These are phyloP conservation scores for Cerastis rubricosa DNA, from an alignment of 2,888 invertebrate genomes.

Conservation along the genomic window DNA sequence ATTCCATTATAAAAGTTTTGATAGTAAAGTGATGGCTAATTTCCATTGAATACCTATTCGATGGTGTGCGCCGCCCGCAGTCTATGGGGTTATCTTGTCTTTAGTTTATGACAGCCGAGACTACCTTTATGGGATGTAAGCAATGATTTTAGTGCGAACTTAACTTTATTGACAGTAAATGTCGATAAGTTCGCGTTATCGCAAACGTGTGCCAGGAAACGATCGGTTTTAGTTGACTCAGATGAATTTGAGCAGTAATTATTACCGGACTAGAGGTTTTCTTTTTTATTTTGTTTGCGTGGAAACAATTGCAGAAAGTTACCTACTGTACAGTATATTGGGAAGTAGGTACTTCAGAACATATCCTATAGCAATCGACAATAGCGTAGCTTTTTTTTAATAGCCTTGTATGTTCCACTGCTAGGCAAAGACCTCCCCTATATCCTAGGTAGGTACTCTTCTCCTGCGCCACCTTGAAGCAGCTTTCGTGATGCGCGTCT, in stretches of 20 bases:
- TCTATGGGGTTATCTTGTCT: constrained; percentile 39
- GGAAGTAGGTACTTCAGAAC: too few relatives aligned
- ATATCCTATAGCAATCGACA: too few relatives aligned
- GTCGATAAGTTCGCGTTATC: constrained; percentile 65
- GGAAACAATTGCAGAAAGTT: too few relatives aligned
- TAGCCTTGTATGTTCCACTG: neutral
- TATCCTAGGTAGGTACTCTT: too few relatives aligned
- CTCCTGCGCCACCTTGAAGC: neutral
- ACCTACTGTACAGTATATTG: too few relatives aligned
- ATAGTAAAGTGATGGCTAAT: neutral
- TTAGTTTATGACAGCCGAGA: constrained; percentile 50
- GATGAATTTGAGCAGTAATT: constrained; percentile 1
- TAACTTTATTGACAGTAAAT: constrained; percentile 70
- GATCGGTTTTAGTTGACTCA: constrained; percentile 19
- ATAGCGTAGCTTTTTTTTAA: too few relatives aligned
- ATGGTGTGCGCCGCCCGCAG: constrained; percentile 2
- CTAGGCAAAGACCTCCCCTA: neutral
- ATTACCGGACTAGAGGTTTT: neutral
- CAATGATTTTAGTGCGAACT: constrained; percentile 60
- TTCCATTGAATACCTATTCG: neutral
- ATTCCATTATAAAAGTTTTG: too few relatives aligned
- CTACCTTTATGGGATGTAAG: constrained; percentile 44
- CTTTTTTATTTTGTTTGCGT: neutral
- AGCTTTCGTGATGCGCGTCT: neutral
- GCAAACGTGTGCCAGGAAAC: constrained; percentile 2